Conservation (phyloP, 2,113 vertebrate species). For the Aegotheles bennettii region DNA sequence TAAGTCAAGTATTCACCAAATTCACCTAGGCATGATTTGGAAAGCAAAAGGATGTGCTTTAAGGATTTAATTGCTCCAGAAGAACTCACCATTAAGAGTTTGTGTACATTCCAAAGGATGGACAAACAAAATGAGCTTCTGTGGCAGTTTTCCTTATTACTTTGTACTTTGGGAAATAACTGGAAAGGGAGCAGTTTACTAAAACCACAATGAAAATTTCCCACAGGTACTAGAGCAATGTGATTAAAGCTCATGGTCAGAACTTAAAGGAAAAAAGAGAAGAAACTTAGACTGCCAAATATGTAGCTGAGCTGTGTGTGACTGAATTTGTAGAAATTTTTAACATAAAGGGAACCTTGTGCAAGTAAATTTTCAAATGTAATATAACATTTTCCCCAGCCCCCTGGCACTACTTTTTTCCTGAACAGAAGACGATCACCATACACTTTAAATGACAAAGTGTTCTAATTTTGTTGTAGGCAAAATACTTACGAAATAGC, state of each 20-base stretch:
- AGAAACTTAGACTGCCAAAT: not conserved
- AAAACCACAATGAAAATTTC: not conserved
- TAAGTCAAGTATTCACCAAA: not conserved
- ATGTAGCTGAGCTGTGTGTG: not conserved
- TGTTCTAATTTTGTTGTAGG: constrained; percentile 3
- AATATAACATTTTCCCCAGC: not conserved
- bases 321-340: not conserved
- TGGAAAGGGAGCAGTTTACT: not conserved
- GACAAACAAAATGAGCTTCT: not conserved
- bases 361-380: not conserved
- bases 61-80: not conserved
- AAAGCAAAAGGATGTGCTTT: not conserved
- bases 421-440: not conserved
- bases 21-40: not conserved
- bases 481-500: constrained; percentile 6
- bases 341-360: not conserved
- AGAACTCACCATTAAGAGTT: not conserved
- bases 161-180: not conserved
- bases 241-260: not conserved
- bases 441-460: not conserved
- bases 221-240: not conserved
- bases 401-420: not conserved
- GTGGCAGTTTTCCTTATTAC: not conserved
- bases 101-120: not conserved
- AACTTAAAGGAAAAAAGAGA: not conserved